These are phyloP conservation scores for Anoura caudifer DNA, from an alignment of 2,113 vertebrate genomes.

Conservation along the genomic window DNA sequence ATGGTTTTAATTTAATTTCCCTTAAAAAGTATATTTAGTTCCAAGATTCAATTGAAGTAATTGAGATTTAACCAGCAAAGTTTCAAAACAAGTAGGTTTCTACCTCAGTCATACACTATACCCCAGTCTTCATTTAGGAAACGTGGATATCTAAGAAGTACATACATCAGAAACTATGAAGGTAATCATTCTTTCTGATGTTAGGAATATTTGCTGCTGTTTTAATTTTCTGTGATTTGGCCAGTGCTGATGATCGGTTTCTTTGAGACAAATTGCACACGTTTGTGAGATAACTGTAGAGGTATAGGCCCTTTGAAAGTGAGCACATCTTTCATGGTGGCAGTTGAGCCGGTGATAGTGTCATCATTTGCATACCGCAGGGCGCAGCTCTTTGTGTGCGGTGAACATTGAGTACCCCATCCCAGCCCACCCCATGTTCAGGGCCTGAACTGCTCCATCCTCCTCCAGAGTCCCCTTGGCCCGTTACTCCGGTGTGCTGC, in stretches of 20 bases:
- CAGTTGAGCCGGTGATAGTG: not conserved
- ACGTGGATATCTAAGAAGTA: not conserved
- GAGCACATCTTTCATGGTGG: not conserved
- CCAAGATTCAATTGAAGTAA: not conserved
- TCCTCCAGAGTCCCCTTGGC: not conserved
- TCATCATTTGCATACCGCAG: not conserved
- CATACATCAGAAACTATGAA: not conserved
- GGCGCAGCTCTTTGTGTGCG: not conserved
- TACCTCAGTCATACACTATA: accelerated
- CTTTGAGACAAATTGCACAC: not conserved
- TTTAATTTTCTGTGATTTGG: not conserved
- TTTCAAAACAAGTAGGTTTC: not conserved
- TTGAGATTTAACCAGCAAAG: not conserved
- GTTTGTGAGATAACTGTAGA: not conserved
- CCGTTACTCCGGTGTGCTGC: not conserved
- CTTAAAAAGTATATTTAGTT: not conserved
- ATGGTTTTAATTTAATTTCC: conserved; percentile 13
- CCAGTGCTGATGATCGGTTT: not conserved
- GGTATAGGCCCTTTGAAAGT: not conserved
- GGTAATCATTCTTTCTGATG: not conserved
- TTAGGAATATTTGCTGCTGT: not conserved
- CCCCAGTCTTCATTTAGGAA: not conserved
- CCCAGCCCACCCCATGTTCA: too few species aligned
- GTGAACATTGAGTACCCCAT: accelerated
- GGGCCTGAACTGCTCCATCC: accelerated